These are phyloP conservation scores for Gymnoscelis rufifasciata DNA, from an alignment of 2,888 invertebrate species.

Conservation along the genomic window DNA sequence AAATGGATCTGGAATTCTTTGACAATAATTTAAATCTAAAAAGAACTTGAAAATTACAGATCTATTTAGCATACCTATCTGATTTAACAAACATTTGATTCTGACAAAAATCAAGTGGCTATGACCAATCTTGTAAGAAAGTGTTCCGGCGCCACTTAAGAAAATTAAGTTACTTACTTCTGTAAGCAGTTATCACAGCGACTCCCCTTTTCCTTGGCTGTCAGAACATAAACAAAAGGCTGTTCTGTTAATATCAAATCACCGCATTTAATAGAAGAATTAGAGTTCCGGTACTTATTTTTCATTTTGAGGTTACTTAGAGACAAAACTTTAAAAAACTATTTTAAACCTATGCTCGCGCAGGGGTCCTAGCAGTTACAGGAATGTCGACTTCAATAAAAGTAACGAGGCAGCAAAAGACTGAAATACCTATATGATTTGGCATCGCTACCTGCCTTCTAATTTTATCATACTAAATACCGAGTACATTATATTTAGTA, in stretches of 20 bases:
- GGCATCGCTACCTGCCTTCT: slow-evolving; percentile 54
- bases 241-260: slow-evolving; percentile 84
- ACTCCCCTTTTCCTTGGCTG: slow-evolving; percentile 82
- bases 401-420: slow-evolving; percentile 44
- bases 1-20: too few relatives aligned
- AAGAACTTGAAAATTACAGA: too few relatives aligned
- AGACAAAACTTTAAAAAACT: too few relatives aligned
- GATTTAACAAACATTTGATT: too few relatives aligned
- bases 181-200: slow-evolving; percentile 88
- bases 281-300: slow-evolving; percentile 60
- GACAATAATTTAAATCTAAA: too few relatives aligned
- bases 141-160: neutral
- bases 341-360: too few relatives aligned
- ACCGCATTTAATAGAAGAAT: slow-evolving; percentile 78
- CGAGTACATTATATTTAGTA: slow-evolving; percentile 71
- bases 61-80: too few relatives aligned
- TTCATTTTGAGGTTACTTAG: slow-evolving; percentile 48
- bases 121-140: too few relatives aligned
- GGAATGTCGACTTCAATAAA: slow-evolving; percentile 48
- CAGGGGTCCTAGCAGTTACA: slow-evolving; percentile 43
- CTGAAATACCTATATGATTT: slow-evolving; percentile 50
- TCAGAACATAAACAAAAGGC: slow-evolving; percentile 86
- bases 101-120: too few relatives aligned
- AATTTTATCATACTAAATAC: slow-evolving; percentile 57
- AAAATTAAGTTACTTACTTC: slow-evolving; percentile 76